Evolutionary conservation across 2,888 invertebrate species (phyloP).

Genomic region (Rutpela maculata): DNA sequence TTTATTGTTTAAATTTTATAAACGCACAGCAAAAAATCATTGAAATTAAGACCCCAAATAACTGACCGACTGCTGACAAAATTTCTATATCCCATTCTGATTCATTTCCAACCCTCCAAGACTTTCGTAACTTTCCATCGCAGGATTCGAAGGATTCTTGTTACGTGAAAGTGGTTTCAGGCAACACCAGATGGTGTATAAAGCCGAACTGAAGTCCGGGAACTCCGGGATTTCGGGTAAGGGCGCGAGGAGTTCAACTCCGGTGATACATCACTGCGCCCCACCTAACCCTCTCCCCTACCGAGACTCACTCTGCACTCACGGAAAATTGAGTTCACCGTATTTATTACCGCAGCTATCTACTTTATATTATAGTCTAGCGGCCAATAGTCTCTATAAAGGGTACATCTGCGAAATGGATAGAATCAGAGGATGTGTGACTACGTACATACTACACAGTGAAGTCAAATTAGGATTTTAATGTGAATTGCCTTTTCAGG

Average conservation of each 20-base stretch:
- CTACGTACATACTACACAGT: no score
- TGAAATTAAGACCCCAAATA: constrained; percentile 8
- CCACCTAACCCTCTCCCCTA: constrained; percentile 43
- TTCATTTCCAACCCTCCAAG: constrained; percentile 30
- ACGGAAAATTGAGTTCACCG: constrained; percentile 70
- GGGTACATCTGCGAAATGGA: no score
- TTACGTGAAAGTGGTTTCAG: constrained; percentile 64
- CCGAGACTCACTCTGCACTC: constrained; percentile 65
- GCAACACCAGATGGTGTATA: constrained; percentile 69
- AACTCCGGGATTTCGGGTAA: constrained; percentile 62
- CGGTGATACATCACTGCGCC: constrained; percentile 66
- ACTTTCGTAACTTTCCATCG: constrained; percentile 41
- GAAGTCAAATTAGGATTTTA: no score
- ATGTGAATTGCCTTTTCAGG: no score
- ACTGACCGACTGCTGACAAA: not conserved
- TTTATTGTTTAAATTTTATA: not conserved
- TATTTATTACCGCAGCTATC: constrained; percentile 70
- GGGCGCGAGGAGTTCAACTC: constrained; percentile 64
- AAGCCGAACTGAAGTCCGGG: constrained; percentile 62
- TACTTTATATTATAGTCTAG: constrained; percentile 63
- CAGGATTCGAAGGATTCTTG: constrained; percentile 55
- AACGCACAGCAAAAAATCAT: not conserved
- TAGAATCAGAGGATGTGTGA: no score
- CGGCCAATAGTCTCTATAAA: not conserved
- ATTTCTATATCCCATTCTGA: constrained; percentile 17